Conservation (phyloP, 2,888 invertebrate genomes). For the Escarpia spicata region DNA sequence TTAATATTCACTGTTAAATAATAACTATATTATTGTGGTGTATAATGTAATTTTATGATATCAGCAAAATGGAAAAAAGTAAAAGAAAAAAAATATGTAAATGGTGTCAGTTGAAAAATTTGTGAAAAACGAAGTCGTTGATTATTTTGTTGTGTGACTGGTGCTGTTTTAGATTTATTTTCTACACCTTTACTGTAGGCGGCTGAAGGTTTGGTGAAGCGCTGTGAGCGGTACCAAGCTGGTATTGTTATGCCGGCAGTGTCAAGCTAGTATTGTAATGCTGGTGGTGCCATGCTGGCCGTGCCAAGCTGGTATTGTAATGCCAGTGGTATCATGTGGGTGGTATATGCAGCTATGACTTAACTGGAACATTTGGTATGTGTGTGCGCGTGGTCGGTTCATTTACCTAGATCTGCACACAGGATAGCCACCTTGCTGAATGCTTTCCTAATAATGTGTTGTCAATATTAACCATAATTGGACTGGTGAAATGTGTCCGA, state of each 20-base stretch:
- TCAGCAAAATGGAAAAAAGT: neutral
- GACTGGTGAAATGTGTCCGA: neutral
- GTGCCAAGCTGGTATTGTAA: neutral
- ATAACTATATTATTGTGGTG: neutral
- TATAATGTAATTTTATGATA: neutral
- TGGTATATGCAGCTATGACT: neutral
- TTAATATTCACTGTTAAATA: neutral
- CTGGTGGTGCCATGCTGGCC: neutral
- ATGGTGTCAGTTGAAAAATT: neutral
- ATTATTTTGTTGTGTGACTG: neutral
- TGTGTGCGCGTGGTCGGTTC: neutral
- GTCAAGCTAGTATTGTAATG: neutral
- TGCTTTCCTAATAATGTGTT: neutral
- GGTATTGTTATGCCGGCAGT: neutral
- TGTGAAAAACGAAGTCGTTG: neutral
- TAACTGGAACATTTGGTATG: neutral
- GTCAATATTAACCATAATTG: neutral
- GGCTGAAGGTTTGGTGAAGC: neutral
- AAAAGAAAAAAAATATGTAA: neutral
- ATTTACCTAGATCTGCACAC: neutral
- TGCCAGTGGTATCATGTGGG: neutral
- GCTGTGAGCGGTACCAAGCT: neutral
- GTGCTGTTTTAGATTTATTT: neutral
- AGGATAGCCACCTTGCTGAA: neutral
- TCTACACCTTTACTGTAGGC: neutral